phyloP scores from a whole-genome alignment of 2,113 vertebrate genomes.

The Bubo blakistoni region DNA sequence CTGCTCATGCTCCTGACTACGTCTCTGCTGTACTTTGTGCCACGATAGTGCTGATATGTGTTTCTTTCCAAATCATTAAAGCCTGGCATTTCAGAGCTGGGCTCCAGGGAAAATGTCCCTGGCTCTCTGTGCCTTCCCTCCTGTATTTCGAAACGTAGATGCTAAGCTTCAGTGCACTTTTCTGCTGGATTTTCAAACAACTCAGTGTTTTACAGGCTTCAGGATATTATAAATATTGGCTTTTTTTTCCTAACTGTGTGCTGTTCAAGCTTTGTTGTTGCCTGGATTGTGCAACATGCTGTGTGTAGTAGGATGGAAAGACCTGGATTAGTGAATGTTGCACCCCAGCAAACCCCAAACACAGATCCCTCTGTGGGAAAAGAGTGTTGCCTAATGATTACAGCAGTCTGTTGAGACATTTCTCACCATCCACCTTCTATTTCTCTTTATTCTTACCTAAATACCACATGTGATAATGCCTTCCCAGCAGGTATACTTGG shows the following conservation, averaged over 20 bases:
- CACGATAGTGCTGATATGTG: conserved; percentile 28
- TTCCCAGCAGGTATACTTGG: not conserved
- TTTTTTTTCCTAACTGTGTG: not conserved
- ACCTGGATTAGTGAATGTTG: not conserved
- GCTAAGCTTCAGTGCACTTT: conserved; percentile 20
- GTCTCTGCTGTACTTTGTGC: not conserved
- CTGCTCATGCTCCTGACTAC: not conserved
- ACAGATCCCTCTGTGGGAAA: not conserved
- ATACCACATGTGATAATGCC: not conserved
- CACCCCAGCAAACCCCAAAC: not conserved
- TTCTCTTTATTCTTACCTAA: not conserved
- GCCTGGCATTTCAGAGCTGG: conserved; percentile 38
- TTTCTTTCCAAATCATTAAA: conserved; percentile 71
- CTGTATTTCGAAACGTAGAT: not conserved
- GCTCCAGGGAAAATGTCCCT: conserved; percentile 46
- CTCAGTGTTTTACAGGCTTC: not conserved
- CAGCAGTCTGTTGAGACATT: not conserved
- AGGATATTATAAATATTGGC: conserved; percentile 23
- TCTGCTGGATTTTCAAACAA: conserved; percentile 19
- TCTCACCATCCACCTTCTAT: not conserved
- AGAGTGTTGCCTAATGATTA: not conserved
- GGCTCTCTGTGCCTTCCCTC: not conserved
- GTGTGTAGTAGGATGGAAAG: not conserved
- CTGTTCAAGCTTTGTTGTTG: not conserved
- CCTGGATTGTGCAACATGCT: not conserved